These are phyloP conservation scores for Diadophis punctatus DNA, from an alignment of 2,113 vertebrate genomes.

Conservation along the genomic window DNA sequence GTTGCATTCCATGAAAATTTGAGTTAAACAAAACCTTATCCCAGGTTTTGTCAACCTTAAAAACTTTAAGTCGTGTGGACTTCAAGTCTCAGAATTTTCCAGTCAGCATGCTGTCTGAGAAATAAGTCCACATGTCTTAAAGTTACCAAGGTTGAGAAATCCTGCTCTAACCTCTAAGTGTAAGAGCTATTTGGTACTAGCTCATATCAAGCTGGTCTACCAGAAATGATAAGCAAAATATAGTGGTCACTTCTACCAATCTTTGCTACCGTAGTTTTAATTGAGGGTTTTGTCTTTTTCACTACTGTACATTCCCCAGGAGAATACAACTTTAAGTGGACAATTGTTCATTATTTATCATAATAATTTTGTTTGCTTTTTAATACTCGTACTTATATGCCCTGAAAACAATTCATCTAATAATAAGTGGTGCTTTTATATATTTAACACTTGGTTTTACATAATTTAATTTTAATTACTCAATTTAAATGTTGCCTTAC, in stretches of 20 bases:
- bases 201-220: background rate
- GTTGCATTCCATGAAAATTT: background rate
- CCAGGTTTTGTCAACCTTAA: background rate
- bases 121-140: background rate
- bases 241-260: background rate
- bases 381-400: background rate
- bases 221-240: background rate
- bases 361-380: background rate
- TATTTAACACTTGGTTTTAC: background rate
- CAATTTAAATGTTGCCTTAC: background rate
- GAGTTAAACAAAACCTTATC: background rate
- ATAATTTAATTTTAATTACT: background rate
- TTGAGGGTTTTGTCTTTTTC: background rate
- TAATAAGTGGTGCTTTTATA: background rate
- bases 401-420: background rate
- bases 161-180: background rate
- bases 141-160: background rate
- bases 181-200: background rate
- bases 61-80: too few relatives aligned
- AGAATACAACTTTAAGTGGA: background rate
- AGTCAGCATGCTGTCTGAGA: background rate
- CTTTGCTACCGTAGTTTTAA: background rate
- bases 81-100: background rate
- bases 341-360: background rate
- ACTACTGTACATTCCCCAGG: background rate